phyloP scores from a whole-genome alignment of 1,140 invertebrate genomes.

The Drosophila pseudoananassae region DNA sequence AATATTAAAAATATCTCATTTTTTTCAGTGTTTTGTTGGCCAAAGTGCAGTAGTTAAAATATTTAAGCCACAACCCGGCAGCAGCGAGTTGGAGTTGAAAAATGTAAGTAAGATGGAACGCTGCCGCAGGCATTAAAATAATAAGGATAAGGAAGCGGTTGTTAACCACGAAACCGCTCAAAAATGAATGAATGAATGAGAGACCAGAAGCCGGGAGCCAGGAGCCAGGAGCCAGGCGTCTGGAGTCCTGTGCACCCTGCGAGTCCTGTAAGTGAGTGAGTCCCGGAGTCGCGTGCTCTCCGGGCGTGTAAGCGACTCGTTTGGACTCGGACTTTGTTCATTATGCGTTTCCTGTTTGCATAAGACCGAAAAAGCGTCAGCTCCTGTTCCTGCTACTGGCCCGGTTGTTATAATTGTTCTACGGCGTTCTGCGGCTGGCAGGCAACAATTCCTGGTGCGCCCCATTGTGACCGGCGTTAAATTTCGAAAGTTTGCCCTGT shows the following conservation, averaged over 20 bases:
- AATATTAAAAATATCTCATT: too few species aligned
- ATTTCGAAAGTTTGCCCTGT: constrained; percentile 75
- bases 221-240: constrained; percentile 13
- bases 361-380: constrained; percentile 48
- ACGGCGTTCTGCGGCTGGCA: constrained; percentile 36
- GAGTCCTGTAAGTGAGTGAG: neutral
- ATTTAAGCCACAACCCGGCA: constrained; percentile 65
- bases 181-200: constrained; percentile 78
- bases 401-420: constrained; percentile 67
- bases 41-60: constrained; percentile 67
- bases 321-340: constrained; percentile 63
- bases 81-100: constrained; percentile 30
- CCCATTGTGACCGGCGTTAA: constrained; percentile 77
- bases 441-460: constrained; percentile 30
- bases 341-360: constrained; percentile 82
- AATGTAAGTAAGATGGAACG: constrained; percentile 80
- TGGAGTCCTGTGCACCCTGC: neutral
- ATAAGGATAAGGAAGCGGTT: constrained; percentile 82
- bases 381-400: constrained; percentile 16
- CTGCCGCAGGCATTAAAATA: constrained; percentile 81
- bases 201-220: neutral
- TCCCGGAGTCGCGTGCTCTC: constrained; percentile 25
- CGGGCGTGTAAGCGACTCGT: constrained; percentile 49
- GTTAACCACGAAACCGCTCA: constrained; percentile 81
- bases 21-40: neutral